phyloP scores from a whole-genome alignment of 2,888 invertebrate genomes.

The Baronia brevicornis region DNA sequence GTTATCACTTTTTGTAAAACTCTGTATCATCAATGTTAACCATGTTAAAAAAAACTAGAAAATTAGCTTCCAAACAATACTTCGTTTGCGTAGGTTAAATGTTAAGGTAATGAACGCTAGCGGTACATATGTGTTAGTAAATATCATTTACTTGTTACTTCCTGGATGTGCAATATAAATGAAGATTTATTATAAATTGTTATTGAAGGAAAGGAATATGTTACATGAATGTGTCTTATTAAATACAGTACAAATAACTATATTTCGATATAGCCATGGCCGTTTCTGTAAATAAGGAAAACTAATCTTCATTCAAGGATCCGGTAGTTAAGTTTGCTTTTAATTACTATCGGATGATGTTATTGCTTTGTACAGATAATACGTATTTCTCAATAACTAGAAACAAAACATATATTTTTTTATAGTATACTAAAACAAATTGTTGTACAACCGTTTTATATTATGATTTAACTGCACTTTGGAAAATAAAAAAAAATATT shows the following conservation, averaged over 20 bases:
- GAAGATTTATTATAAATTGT: constrained; percentile 6
- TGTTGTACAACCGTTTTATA: too few species aligned
- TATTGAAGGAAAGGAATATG: constrained; percentile 1
- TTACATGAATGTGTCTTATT: constrained; percentile 5
- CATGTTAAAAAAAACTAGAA: constrained; percentile 7
- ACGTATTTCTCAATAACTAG: too few species aligned
- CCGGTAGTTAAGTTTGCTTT: constrained; percentile 6
- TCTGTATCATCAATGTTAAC: too few species aligned
- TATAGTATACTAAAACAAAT: too few species aligned
- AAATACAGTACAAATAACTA: constrained; percentile 7
- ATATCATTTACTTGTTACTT: constrained; percentile 6
- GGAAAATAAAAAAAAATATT: too few species aligned
- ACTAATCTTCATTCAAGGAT: constrained; percentile 47
- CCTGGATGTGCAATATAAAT: constrained; percentile 3
- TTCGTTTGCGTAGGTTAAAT: constrained; percentile 15
- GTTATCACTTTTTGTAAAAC: too few species aligned
- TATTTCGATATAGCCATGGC: constrained; percentile 37
- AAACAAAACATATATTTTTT: too few species aligned
- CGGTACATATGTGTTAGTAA: constrained; percentile 7
- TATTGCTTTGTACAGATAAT: too few species aligned
- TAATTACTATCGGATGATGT: constrained; percentile 3
- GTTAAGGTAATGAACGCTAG: constrained; percentile 15
- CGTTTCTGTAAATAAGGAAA: constrained; percentile 55
- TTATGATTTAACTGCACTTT: too few species aligned
- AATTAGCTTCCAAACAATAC: constrained; percentile 14